A percentile compares a stretch with the other conserved stretches of the same genome.
Evolutionary conservation across 2,888 invertebrate genomes (phyloP).

Genomic region (Chalcis sispes): DNA sequence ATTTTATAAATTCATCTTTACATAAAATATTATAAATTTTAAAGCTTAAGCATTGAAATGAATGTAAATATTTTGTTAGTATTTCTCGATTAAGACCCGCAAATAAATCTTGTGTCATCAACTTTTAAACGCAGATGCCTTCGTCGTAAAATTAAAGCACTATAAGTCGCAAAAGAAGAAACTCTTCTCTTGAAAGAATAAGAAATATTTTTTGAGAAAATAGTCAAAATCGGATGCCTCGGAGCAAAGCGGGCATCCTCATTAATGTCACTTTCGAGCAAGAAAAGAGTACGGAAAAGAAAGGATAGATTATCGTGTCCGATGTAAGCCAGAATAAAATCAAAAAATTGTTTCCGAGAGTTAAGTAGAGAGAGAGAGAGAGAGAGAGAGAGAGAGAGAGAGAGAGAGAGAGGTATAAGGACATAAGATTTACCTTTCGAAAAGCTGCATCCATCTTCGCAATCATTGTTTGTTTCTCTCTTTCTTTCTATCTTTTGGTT

Average conservation of each 20-base stretch:
- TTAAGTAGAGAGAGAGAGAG: constrained; percentile 28
- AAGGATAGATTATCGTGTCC: constrained; percentile 20
- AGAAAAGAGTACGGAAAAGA: not conserved
- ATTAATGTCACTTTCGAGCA: constrained; percentile 1
- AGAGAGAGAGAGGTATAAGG: no score
- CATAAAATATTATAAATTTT: no score
- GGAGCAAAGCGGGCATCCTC: not conserved
- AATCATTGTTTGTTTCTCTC: no score
- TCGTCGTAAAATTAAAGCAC: not conserved
- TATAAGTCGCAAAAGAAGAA: not conserved
- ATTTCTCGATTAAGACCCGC: no score
- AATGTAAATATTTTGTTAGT: no score
- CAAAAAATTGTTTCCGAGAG: constrained; percentile 6
- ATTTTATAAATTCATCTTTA: no score
- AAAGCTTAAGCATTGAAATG: no score
- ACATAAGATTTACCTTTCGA: no score
- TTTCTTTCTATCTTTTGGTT: no score
- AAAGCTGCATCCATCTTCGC: no score
- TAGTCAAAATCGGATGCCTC: constrained; percentile 6
- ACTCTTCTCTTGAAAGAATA: not conserved
- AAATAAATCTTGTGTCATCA: no score
- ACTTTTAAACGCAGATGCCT: not conserved
- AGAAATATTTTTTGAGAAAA: no score
- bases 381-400: constrained; percentile 3
- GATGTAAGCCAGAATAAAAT: not conserved